Base-by-base conservation (phyloP, 2,888 invertebrate species). In the Himalopsyche kuldschensis region DNA sequence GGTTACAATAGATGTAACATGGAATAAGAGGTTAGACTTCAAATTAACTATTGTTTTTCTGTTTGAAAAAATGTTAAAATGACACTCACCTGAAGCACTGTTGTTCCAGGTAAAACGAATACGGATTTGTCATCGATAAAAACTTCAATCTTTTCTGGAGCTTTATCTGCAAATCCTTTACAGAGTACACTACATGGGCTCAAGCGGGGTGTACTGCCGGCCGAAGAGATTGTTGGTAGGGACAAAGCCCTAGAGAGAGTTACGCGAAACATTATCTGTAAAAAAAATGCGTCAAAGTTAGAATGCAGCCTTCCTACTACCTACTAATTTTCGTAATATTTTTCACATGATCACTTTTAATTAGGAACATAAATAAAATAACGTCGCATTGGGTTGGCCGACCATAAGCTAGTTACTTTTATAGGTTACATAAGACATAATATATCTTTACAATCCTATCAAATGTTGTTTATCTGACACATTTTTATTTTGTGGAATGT, bases 101-200 rank as follows among this genome's bases (percentile, higher is more conserved):
- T 99, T 41, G 98, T 98, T 81, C 99, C 99, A 32, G 99, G 99
- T 75, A 96, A 95, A 48, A 99, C 99, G 88, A 96, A 91, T 0
- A 99, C 98, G 86, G 96, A 95, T 89, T 97, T 96, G 90, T 98
- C 99, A 93, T 99, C 98, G 88, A 99, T 96, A 91, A 99, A 99
- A 77, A 99, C 96, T 92, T 99, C 99, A 75, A 99, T 94, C 88
- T 96, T 95, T 86, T 97, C 95, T 55, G 95, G 94, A 30, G 90
- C 91, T 85, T 89, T 90, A 83, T 90, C 90, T 77, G 93, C 91
- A 87, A 90, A 91, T 78, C 90, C 87, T 75, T 88, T 86, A 87
- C 88, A 89, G 87, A 91, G 90, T 87, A 91, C 89, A 87, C 91
- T 91, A 83, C 91, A 90, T 35, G 89, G 88, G 84, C 91, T 91